phyloP scores from a whole-genome alignment of 2,888 invertebrate genomes.

The Ceriagrion tenellum region DNA sequence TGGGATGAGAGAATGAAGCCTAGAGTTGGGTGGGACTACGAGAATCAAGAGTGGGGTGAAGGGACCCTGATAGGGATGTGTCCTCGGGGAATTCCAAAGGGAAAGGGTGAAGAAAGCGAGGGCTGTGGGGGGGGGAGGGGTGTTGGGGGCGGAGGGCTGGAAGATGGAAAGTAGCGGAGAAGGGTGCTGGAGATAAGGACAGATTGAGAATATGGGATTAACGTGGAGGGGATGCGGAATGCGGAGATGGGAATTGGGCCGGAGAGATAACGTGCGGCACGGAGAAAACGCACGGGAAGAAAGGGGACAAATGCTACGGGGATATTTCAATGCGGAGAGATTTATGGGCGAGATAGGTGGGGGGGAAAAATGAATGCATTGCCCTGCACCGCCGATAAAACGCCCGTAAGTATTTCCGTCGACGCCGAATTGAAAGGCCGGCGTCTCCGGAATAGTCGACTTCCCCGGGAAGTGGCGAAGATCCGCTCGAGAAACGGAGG shows the following conservation, averaged over 20 bases:
- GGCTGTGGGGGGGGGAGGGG: too few species aligned
- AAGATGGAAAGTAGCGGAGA: not conserved
- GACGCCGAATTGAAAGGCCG: conserved; percentile 14
- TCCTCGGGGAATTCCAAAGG: not conserved
- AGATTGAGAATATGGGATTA: conserved; percentile 52
- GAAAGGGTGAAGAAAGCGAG: conserved; percentile 10
- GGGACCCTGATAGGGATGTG: not conserved
- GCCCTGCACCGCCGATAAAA: conserved; percentile 21
- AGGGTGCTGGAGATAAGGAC: not conserved
- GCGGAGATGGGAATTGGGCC: not conserved
- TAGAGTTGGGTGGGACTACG: not conserved
- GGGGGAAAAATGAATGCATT: conserved; percentile 45
- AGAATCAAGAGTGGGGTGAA: not conserved
- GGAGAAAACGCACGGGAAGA: not conserved
- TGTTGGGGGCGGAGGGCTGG: too few species aligned
- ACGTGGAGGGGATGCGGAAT: conserved; percentile 26
- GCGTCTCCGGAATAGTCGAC: not conserved
- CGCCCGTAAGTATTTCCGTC: conserved; percentile 41
- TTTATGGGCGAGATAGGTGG: conserved; percentile 30
- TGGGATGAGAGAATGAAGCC: not conserved
- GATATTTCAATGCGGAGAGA: conserved; percentile 52
- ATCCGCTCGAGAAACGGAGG: not conserved
- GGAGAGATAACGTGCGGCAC: not conserved
- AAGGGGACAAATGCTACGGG: conserved; percentile 52
- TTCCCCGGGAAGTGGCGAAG: not conserved